Evolutionary conservation across 2,797 vertebrate genomes (phyloP), one percentile per base, ranked within the genome.

Genomic region (Hippoglossus hippoglossus): DNA sequence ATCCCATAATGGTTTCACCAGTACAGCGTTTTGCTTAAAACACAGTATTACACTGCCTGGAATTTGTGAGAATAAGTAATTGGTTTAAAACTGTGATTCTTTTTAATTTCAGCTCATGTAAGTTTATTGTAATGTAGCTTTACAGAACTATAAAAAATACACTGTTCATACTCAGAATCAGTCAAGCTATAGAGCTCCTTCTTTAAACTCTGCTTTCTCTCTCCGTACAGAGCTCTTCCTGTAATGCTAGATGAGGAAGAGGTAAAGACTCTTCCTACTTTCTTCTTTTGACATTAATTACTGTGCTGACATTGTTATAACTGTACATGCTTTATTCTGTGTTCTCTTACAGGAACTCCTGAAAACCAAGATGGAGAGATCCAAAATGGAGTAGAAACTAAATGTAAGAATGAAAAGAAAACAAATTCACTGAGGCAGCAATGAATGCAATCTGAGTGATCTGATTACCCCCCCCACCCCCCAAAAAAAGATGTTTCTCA

Each of bases 281-380:
- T 39, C 46, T 36, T 71, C 36, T 49, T 31, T 79, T 80, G 36
- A 54, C 21, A 26, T 41, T 7, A 7, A 65, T 44, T 21, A 10
- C 44, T 52, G 41, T 71, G 18, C 41, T 4, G 11, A 44, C 5
- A 4, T 18, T 1, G 1, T 46, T 12, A 18, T 46, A 6, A 18
- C 16, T 46, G 36, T 13, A 7, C 6, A 6, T 46, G 44, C 18
- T 2, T 46, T 46, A 46, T 2, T 70, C 58, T 61, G 57, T 61
- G 55, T 34, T 4, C 56, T 58, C 61, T 19, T 59, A 8, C 67
- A 99, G 98, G 98, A 99, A 92, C 95, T 97, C 89, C 95, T 98
- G 92, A 98, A 98, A 91, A 97, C 97, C 81, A 97, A 97, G 88
- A 96, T 99, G 60, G 97, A 99, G 93, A 95, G 97, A 75, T 99